Base-by-base conservation (phyloP, 1,140 invertebrate species). In the Megalonaias nervosa region DNA sequence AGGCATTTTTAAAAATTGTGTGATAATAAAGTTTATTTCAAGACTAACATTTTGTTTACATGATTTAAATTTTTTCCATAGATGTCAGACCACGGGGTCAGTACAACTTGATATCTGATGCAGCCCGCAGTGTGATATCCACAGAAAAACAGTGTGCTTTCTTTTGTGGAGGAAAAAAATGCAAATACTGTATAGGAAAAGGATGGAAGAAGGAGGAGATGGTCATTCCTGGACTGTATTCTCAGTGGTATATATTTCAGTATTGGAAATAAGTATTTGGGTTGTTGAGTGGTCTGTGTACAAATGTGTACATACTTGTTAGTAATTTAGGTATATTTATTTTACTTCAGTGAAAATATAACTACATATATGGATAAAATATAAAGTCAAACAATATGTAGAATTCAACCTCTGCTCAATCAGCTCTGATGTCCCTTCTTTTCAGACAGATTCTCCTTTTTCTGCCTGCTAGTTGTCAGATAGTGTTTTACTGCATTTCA, bases 161-260 rank as follows among this genome's bases (percentile, higher is more conserved):
- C 19, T 83, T 83, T 38, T 83, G 96, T 89, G 95, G 95, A 1
- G 95, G 96, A 0, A 92, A 93, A 61, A 93, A 93, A 81, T 97
- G 95, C 90, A 94, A 95, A 87, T 96, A 96, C 90, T 95, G 96
- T 87, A 93, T 92, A 80, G 92, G 93, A 2, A 93, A 93, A 74
- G 89, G 92, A 56, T 95, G 94, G 93, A 92, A 91, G 16, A 88
- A 92, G 0, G 92, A 94, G 55, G 92, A 94, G 82, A 93, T 94
- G 89, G 95, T 95, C 0, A 93, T 97, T 77, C 93, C 94, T 78
- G 95, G 94, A 74, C 91, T 97, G 23, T 96, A 94, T 89, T 96
- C 95, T 16, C 94, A 96, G 84, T 96, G 95, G 95, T 96, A 91
- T 92, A 89, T 57, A 85, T 23, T 74, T 26, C 14, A 48, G 11